Conservation (phyloP, 2,797 vertebrate genomes). For the Oryzias sinensis region DNA sequence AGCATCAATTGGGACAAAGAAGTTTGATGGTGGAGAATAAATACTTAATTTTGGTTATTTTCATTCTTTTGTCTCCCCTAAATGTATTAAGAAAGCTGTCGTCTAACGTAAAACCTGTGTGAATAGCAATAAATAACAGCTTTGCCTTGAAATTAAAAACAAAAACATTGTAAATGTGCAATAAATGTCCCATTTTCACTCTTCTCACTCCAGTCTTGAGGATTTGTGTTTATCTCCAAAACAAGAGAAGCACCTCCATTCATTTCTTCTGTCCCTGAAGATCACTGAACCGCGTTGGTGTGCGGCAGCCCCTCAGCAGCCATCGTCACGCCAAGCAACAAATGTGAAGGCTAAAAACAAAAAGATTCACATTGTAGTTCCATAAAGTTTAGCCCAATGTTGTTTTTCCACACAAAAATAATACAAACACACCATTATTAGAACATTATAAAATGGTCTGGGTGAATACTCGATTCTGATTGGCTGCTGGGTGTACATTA, state of each 20-base stretch:
- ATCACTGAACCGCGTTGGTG: too few species aligned
- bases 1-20: constrained; percentile 20
- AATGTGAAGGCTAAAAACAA: too few species aligned
- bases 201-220: not conserved
- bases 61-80: constrained; percentile 22
- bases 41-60: too few species aligned
- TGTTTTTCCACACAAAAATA: too few species aligned
- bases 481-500: too few species aligned
- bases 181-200: constrained; percentile 62
- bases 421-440: too few species aligned
- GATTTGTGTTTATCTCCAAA: not conserved
- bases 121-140: constrained; percentile 42
- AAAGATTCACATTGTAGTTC: too few species aligned
- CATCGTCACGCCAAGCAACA: too few species aligned
- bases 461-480: too few species aligned
- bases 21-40: not conserved
- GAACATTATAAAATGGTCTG: too few species aligned
- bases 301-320: too few species aligned
- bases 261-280: not conserved
- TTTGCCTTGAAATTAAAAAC: constrained; percentile 34
- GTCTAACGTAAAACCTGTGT: constrained; percentile 36
- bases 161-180: constrained; percentile 59
- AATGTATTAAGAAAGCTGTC: constrained; percentile 35
- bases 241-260: not conserved
- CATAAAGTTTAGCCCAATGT: too few species aligned